Evolutionary conservation across 2,113 vertebrate species (phyloP), one percentile per base, ranked within the genome.

Genomic region (Camelus bactrianus): DNA sequence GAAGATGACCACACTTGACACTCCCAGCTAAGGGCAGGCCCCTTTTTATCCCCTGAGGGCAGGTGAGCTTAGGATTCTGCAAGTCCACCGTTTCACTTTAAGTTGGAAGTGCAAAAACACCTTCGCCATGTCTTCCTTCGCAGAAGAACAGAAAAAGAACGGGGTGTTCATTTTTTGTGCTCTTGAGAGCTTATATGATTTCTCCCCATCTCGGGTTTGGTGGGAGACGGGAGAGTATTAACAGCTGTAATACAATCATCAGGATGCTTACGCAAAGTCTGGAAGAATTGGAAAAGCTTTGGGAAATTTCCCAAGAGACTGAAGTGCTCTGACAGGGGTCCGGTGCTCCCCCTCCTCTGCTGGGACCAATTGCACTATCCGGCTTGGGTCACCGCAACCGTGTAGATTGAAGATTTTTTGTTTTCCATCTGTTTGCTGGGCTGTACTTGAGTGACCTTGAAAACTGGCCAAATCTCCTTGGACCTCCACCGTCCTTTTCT

Each of bases 401-500:
- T 8, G 38, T 0, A 1, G n/a, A 3, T 48, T 12, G 16, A n/a
- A 70, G 42, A 58, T 0, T 8, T 3, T n/a, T 0, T 1, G 11
- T 30, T 38, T 84, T 64, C 64, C 4, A 46, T 65, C 46, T 93
- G 26, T 24, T 93, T 89, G 52, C 86, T 70, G 67, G 46, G 86
- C 89, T 91, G 73, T 9, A 42, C 0, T 3, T 32, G 91, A 62
- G 75, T 83, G 93, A 97, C 97, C 93, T 98, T 97, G 94, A 84
- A 91, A 96, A 72, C 22, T 35, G 86, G 64, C 69, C 22, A 79
- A 30, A 35, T 83, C 81, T 97, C 82, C 84, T 94, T 90, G 93
- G 69, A 83, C 87, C 62, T 16, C 69, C 24, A 85, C 77, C 38
- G 79, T 96, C 77, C 52, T 96, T 91, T 96, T 83, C 38, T 70